Percentiles rank a stretch among this genome's conserved stretches.
Conservation (phyloP, 2,113 vertebrate species). For the Benitochromis conjunctus region DNA sequence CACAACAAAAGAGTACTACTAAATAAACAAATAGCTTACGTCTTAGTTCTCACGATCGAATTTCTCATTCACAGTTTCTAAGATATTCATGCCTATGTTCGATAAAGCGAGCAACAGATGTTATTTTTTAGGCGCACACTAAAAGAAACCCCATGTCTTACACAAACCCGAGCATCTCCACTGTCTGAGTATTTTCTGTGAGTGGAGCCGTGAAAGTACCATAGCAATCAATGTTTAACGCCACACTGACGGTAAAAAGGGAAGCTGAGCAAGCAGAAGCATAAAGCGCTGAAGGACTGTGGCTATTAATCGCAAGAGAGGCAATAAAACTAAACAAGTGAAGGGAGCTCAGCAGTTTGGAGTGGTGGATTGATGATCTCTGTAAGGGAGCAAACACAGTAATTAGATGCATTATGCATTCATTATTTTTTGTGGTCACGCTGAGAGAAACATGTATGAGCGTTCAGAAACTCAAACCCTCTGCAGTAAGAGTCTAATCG, state of each 20-base stretch:
- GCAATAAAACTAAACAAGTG: conserved; percentile 5
- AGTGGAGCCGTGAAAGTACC: background rate
- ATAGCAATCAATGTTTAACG: background rate
- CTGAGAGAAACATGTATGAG: background rate
- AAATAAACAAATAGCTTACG: background rate
- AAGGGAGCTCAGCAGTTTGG: background rate
- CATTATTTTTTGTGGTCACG: background rate
- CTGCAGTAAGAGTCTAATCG: background rate
- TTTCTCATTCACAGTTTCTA: background rate
- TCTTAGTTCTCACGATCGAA: background rate
- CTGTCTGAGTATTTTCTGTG: background rate
- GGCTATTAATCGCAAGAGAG: background rate
- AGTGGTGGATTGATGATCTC: background rate
- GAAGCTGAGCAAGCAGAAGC: conserved; percentile 31
- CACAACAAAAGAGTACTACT: background rate
- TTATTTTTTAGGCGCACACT: background rate
- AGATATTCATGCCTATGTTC: background rate
- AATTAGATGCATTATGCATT: background rate
- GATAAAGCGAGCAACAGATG: background rate
- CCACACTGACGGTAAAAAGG: background rate
- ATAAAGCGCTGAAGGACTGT: background rate
- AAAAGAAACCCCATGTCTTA: background rate
- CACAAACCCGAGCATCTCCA: background rate
- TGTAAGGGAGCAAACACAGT: background rate
- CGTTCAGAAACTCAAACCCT: background rate